Evolutionary conservation across 2,888 invertebrate species (phyloP).

Genomic region (Aleiodes testaceus): DNA sequence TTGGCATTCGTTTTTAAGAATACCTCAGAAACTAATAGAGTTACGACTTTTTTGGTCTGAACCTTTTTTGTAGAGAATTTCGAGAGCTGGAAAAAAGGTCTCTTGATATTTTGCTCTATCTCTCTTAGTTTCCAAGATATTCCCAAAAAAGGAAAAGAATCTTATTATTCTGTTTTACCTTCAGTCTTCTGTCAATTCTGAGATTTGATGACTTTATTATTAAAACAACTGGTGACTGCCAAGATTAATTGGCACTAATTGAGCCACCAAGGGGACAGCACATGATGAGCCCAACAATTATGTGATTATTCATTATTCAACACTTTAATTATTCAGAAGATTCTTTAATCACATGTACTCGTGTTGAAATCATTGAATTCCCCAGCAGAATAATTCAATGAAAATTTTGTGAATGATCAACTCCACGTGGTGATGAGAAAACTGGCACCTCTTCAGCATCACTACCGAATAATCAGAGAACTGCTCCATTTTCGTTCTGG

Average conservation of each 20-base stretch:
- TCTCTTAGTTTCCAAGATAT: too few species aligned
- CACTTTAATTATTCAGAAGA: neutral
- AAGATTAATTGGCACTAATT: conserved; percentile 23
- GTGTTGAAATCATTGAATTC: too few species aligned
- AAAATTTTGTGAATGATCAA: conserved; percentile 2
- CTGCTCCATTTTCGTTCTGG: neutral
- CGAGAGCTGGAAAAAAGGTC: too few species aligned
- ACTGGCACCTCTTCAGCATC: conserved; percentile 22
- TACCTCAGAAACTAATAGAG: too few species aligned
- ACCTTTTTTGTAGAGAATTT: too few species aligned
- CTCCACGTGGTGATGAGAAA: conserved; percentile 16
- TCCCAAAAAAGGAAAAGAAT: too few species aligned
- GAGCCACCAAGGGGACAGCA: neutral
- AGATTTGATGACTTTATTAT: neutral
- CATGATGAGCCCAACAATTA: too few species aligned
- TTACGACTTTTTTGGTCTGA: too few species aligned
- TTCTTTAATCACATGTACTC: neutral
- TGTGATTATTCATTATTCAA: neutral
- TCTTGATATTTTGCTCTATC: too few species aligned
- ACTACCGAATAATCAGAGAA: conserved; percentile 5
- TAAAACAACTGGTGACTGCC: conserved; percentile 9
- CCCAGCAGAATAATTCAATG: neutral
- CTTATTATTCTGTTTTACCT: too few species aligned
- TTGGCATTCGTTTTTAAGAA: too few species aligned
- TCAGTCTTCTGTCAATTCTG: neutral